Evolutionary conservation across 2,113 vertebrate species (phyloP).

Genomic region (Sphyrna mokarran): DNA sequence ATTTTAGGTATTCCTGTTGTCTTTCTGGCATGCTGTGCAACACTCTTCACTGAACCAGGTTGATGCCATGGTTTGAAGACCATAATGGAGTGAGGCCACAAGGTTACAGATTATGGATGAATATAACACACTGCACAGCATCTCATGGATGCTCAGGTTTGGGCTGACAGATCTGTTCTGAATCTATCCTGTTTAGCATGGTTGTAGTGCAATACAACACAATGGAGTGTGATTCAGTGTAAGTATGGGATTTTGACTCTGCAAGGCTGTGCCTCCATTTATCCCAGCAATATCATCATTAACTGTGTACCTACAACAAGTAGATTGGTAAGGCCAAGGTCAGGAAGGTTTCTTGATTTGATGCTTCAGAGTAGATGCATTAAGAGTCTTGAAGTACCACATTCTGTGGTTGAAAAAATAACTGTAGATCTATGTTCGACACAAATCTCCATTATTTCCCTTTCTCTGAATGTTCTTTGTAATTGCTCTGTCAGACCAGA

Average conservation of each 20-base stretch:
- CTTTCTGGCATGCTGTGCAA: too few relatives aligned
- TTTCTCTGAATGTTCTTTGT: not conserved
- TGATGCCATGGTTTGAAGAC: not conserved
- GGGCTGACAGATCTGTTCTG: not conserved
- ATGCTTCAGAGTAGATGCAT: not conserved
- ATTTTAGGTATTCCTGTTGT: too few relatives aligned
- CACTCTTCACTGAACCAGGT: too few relatives aligned
- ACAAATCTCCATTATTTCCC: constrained; percentile 19
- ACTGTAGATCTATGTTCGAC: not conserved
- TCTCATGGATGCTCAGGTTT: not conserved
- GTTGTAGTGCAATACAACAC: not conserved
- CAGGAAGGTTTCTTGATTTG: not conserved
- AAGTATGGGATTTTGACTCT: not conserved
- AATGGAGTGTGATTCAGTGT: not conserved
- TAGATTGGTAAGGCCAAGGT: not conserved
- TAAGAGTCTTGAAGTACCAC: not conserved
- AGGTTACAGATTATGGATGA: not conserved
- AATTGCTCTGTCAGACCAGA: constrained; percentile 30
- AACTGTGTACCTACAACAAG: not conserved
- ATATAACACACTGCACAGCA: not conserved
- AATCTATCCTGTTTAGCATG: not conserved
- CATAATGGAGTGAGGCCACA: not conserved
- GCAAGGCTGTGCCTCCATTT: not conserved
- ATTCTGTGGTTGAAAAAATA: constrained; percentile 1
- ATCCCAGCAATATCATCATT: not conserved